Conservation (phyloP, 1,140 invertebrate genomes). For the Macrobrachium nipponense region DNA sequence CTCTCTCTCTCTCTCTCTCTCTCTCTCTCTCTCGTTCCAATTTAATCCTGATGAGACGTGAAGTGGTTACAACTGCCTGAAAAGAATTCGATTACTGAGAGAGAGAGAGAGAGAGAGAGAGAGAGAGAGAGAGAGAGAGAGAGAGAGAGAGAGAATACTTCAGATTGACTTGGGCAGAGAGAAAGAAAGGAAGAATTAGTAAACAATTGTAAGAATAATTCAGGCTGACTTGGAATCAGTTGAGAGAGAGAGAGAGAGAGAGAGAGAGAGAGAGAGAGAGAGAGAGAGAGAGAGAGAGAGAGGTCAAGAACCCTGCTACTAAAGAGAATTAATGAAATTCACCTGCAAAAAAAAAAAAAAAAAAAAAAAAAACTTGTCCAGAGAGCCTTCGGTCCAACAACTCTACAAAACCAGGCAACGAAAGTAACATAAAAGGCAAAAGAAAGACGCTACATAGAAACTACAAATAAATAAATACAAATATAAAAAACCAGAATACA, state of each 20-base stretch:
- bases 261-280: slow-evolving; percentile 3
- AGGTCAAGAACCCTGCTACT: neutral
- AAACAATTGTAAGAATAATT: no score
- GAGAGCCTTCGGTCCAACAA: neutral
- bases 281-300: slow-evolving; percentile 8
- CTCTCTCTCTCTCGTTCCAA: slow-evolving; percentile 17
- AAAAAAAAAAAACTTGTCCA: no score
- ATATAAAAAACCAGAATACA: neutral
- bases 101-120: slow-evolving; percentile 28
- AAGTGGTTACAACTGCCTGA: no score
- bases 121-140: slow-evolving; percentile 39
- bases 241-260: no score
- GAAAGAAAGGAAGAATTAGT: neutral
- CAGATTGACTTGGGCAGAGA: slow-evolving; percentile 17
- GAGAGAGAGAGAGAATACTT: slow-evolving; percentile 31
- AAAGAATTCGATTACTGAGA: neutral
- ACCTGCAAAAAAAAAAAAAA: no score
- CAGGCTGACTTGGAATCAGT: no score
- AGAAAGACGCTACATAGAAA: no score
- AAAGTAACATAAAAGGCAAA: neutral
- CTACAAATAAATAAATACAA: neutral
- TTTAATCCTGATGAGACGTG: neutral
- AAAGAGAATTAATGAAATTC: no score
- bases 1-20: slow-evolving; percentile 43
- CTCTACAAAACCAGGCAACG: neutral